Evolutionary conservation across 2,888 invertebrate genomes (phyloP).

Genomic region (Pheosia tremula): DNA sequence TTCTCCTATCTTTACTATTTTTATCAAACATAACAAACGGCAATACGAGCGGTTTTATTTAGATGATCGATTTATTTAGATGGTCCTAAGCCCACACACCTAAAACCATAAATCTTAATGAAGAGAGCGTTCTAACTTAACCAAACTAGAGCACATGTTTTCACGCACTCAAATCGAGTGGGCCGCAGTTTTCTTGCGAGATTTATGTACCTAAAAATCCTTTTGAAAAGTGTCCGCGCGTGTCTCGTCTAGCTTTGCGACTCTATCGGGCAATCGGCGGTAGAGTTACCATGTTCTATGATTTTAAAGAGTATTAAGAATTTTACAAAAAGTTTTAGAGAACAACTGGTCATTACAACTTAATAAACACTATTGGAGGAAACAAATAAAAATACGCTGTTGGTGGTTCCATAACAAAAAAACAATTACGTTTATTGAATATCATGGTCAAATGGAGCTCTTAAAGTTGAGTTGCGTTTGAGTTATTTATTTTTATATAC

Average conservation of each 20-base stretch:
- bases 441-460: no score
- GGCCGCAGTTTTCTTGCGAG: not conserved
- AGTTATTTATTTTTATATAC: no score
- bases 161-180: not conserved
- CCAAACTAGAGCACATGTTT: not conserved
- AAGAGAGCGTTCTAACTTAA: not conserved
- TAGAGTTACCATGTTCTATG: not conserved
- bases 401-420: no score
- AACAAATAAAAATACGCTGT: no score
- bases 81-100: not conserved
- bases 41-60: not conserved
- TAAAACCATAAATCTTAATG: not conserved
- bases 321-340: no score
- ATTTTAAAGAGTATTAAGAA: not conserved
- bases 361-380: no score
- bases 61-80: not conserved
- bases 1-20: no score
- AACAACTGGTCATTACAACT: no score
- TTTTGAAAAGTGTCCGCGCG: not conserved
- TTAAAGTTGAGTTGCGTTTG: no score
- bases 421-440: no score
- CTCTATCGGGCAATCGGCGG: not conserved
- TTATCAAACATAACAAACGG: no score
- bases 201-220: not conserved
- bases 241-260: not conserved